Conservation (phyloP, 2,113 vertebrate species). For the Donacobius atricapilla region DNA sequence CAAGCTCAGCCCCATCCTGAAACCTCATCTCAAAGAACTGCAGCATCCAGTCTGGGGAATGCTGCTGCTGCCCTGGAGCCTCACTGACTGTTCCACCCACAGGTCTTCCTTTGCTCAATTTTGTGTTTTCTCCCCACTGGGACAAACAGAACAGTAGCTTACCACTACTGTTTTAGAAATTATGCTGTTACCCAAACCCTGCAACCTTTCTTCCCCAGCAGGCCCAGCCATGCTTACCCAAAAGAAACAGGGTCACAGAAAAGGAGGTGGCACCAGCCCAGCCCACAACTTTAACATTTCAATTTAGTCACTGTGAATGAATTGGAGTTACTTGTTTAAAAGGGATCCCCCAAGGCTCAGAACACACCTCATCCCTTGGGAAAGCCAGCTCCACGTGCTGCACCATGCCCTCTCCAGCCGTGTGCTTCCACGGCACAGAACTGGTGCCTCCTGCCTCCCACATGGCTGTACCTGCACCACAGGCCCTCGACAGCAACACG, state of each 20-base stretch:
- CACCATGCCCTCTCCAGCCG: not conserved
- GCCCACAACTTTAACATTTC: not conserved
- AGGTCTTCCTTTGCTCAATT: not conserved
- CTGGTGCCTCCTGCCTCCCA: not conserved
- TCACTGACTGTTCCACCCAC: not conserved
- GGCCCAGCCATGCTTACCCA: not conserved
- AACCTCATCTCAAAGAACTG: not conserved
- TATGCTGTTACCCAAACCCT: not conserved
- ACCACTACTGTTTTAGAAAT: not conserved
- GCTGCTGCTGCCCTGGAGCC: not conserved
- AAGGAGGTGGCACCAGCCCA: not conserved
- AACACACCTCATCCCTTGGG: not conserved
- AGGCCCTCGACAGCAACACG: rapidly evolving
- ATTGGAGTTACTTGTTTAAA: not conserved
- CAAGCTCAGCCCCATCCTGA: not conserved
- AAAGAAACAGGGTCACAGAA: not conserved
- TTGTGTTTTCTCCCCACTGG: not conserved
- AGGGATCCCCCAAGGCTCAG: not conserved
- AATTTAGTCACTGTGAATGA: not conserved
- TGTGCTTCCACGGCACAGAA: not conserved
- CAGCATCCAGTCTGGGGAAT: not conserved
- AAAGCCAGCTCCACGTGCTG: not conserved
- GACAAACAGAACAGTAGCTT: not conserved
- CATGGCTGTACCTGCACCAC: not conserved
- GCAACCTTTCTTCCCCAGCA: not conserved